Conservation (phyloP, 2,888 invertebrate genomes). For the Linnaemya tessellans region DNA sequence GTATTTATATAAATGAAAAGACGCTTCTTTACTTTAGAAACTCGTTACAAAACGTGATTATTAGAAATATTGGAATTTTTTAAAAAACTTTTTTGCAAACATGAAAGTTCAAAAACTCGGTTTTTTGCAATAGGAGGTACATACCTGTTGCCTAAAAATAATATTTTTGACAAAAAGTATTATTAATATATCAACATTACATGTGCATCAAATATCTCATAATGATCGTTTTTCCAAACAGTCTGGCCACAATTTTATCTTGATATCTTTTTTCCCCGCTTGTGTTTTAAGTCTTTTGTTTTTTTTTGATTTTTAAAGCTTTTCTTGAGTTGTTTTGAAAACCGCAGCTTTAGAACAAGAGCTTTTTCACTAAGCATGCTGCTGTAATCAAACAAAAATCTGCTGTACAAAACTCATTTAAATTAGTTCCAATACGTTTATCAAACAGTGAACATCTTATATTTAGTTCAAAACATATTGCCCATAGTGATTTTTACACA, state of each 20-base stretch:
- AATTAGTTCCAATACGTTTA: constrained; percentile 63
- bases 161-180: no score
- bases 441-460: constrained; percentile 53
- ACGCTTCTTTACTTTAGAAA: no score
- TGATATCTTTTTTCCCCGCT: constrained; percentile 34
- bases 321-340: constrained; percentile 23
- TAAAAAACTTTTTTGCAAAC: no score
- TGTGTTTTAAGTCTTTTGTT: constrained; percentile 71
- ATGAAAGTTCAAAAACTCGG: no score
- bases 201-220: no score
- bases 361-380: constrained; percentile 12
- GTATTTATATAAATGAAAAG: no score
- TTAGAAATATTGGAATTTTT: no score
- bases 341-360: constrained; percentile 16
- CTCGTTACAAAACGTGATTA: no score
- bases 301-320: constrained; percentile 29
- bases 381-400: constrained; percentile 50
- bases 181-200: no score
- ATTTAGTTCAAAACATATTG: background rate
- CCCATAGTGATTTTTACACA: constrained; percentile 2
- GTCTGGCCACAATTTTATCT: constrained; percentile 13
- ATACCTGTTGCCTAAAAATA: no score
- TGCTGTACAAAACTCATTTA: constrained; percentile 47
- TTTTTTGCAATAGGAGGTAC: no score
- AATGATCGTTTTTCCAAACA: background rate